Evolutionary conservation across 2,888 invertebrate genomes (phyloP), one percentile per base, ranked within the genome.

Genomic region (Watsonalla cultraria): DNA sequence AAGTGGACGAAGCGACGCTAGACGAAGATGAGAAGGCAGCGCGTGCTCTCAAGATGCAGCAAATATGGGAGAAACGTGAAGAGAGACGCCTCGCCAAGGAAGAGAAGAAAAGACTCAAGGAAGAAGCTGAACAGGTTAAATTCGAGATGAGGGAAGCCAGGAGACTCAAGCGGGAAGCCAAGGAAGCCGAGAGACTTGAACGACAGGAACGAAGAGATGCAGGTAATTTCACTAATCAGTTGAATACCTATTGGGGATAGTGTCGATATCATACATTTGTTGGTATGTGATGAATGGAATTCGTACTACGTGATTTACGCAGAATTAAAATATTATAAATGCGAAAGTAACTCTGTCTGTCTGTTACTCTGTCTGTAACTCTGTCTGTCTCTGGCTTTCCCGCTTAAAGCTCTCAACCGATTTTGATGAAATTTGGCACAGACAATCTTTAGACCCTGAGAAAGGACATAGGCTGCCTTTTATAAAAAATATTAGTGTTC

Each of bases 1-100:
- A 86, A 71, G 83, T 88, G 0, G 86, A 86, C 52, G 86, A 91
- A 68, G 63, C 74, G 0, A 83, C 84, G 9, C 65, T 86, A 51
- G 90, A 90, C 51, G 87, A 90, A 0, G 89, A 85, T 0, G 90
- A 89, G 59, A 86, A 78, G 63, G 77, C 74, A 4, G 83, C 75
- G 5, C 80, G 86, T 0, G 80, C 74, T 0, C 67, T 58, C 2
- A 86, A 84, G 58, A 45, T 80, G 5, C 59, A 61, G 51, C 76
- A 79, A 33, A 78, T 85, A 11, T 57, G 68, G 45, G 68, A 75
- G 34, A 70, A 63, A 2, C 78, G 75, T 2, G 84, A 86, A 61
- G 76, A 75, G 42, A 77, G 66, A 50, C 73, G 79, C 53, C 7
- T 85, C 7, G 75, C 68, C 1, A 78, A 61, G 48, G 84, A 85